Evolutionary conservation across 2,113 vertebrate genomes (phyloP), one percentile per base, ranked within the genome.

Genomic region (Sialia sialis): DNA sequence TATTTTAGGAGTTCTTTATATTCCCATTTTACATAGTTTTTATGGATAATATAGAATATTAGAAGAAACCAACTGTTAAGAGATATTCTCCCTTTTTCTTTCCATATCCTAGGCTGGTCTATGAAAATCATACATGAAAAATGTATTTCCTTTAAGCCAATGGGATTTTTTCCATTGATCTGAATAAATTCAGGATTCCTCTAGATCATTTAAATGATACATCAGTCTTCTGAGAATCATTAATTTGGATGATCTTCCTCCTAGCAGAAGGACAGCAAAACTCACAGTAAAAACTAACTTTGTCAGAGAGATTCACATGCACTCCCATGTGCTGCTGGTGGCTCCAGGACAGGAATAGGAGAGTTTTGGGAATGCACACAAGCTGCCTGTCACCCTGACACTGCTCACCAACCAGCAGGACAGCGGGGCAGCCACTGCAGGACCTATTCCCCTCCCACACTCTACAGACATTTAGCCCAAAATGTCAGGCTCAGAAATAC

Each of bases 41-140:
- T 36, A 68, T 54, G 19, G 44, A 60, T 91, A 79, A 85, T 90
- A 79, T 19, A 68, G 72, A 90, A 44, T 62, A 76, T 54, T 62
- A 64, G 62, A 93, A 54, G 54, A 85, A 90, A 76, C 10, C 38
- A 41, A 49, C 32, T 1, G 0, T 62, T 85, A 81, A 51, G 74
- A 78, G n/a, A 68, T 26, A 64, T 19, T 39, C n/a, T 91, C 43
- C 30, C 23, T 75, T 81, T 56, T 80, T 69, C 59, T 54, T 90
- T 68, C 63, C 27, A 39, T 66, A 49, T 85, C 43, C 43, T 49
- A 70, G 19, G 39, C 70, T 46, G 21, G 48, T 68, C 60, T 52
- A 10, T 23, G 62, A 96, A 93, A 93, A 91, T 68, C 52, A 75
- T 90, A 87, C 81, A 81, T 70, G 26, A 84, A 80, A 88, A 90